phyloP scores from a whole-genome alignment of 2,113 vertebrate genomes.

The Upupa epops region DNA sequence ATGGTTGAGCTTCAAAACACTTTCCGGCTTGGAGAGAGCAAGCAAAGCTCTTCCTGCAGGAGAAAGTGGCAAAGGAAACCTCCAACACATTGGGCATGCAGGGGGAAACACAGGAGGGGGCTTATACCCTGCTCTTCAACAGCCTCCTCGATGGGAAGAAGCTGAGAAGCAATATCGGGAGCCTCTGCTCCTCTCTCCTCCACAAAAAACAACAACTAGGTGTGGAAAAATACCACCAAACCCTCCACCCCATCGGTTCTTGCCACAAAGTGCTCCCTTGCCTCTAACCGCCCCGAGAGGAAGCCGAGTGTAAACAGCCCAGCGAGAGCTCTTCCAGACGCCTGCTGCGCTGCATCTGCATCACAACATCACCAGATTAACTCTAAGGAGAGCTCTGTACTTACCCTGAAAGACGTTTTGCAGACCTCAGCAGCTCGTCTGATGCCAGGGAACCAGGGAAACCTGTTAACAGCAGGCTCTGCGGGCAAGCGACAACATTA shows the following conservation, averaged over 20 bases:
- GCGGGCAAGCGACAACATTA: constrained; percentile 5
- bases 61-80: not conserved
- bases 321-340: constrained; percentile 16
- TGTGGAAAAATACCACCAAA: constrained; percentile 46
- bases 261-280: constrained; percentile 1
- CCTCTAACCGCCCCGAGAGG: constrained; percentile 8
- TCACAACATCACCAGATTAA: constrained; percentile 15
- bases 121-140: not conserved
- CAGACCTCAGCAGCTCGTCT: constrained; percentile 5
- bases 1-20: not conserved
- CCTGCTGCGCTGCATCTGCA: not conserved
- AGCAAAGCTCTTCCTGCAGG: not conserved
- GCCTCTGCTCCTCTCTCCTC: not conserved
- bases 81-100: not conserved
- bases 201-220: constrained; percentile 21
- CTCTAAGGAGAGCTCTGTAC: constrained; percentile 3
- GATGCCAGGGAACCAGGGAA: not conserved
- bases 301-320: constrained; percentile 17
- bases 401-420: constrained; percentile 6
- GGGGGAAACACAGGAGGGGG: not conserved
- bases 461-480: constrained; percentile 22
- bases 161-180: not conserved
- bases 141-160: not conserved
- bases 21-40: not conserved
- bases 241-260: constrained; percentile 10